Evolutionary conservation across 2,113 vertebrate genomes (phyloP), one percentile per base, ranked within the genome.

Genomic region (Propithecus coquereli): DNA sequence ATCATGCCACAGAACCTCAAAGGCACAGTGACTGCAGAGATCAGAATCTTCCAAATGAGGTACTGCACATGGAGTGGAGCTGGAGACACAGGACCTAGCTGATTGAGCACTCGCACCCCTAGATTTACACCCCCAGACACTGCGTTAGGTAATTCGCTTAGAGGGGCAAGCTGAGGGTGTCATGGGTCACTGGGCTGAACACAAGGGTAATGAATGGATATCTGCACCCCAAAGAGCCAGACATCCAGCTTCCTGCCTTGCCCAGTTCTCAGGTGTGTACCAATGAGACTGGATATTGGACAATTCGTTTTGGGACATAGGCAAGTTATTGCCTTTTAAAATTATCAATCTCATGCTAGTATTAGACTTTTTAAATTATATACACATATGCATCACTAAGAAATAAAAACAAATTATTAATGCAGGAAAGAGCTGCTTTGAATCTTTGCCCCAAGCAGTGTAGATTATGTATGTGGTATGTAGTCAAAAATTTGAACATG

Each of bases 1-100:
- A 93, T 97, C 86, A 66, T 90, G 79, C 89, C 74, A 34, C 1
- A 30, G 45, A 25, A 52, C 37, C 54, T 87, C 95, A 91, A 43
- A 95, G 79, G 16, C 74, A 43, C 63, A 6, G 17, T 16, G 86
- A 96, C 20, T 32, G 32, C 59, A 65, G 34, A 30, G 20, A 32
- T 40, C n/a, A 43, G 66, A 79, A 22, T 81, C 74, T 93, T 88
- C 68, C 23, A 47, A 74, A 65, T 65, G 45, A 86, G 86, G n/a
- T 32, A 17, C 40, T 37, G 47, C 40, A 27, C 34, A 7, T 65
- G 43, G 4, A 90, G 52, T 50, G 25, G 8, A 57, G 37, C 47
- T 57, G 37, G 70, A 59, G 91, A 34, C 20, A 74, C 0, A 27
- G n/a, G 5, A 23, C 23, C 27, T 40, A 52, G 45, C 2, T 61